Conservation (phyloP, 2,113 vertebrate species). For the Hemichromis elongatus region DNA sequence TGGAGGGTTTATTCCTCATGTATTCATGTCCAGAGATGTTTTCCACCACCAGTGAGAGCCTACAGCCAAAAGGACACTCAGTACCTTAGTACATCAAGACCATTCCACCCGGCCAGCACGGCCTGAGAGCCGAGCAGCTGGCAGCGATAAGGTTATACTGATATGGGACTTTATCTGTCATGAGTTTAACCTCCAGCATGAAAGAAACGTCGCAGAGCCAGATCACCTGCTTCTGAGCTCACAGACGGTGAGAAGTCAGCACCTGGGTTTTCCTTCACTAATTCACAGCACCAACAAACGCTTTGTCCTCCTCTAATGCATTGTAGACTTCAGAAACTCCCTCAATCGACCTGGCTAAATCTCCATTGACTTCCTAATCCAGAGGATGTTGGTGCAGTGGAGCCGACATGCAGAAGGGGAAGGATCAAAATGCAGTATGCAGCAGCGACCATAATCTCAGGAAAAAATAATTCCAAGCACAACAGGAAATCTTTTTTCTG, state of each 20-base stretch:
- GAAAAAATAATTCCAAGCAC: background rate
- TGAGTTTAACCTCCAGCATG: background rate
- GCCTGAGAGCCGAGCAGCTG: constrained; percentile 56
- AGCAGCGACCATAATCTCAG: background rate
- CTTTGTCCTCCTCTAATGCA: background rate
- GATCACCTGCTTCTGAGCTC: background rate
- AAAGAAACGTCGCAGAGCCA: background rate
- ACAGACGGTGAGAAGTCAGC: constrained; percentile 14
- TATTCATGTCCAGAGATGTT: background rate
- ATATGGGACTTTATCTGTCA: constrained; percentile 25
- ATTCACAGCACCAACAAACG: background rate
- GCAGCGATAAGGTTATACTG: constrained; percentile 34
- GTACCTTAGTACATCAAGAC: background rate
- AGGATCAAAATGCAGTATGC: background rate
- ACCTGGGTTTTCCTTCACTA: constrained; percentile 6
- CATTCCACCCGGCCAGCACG: background rate
- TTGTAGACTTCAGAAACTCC: background rate
- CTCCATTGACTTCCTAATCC: constrained; percentile 33
- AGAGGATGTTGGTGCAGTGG: background rate
- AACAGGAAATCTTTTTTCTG: background rate
- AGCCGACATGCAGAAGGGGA: background rate
- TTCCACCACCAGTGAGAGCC: background rate
- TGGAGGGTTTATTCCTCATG: background rate
- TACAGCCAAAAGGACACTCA: background rate
- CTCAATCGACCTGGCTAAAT: constrained; percentile 11